These are phyloP conservation scores for Alosa sapidissima DNA, from an alignment of 2,797 vertebrate genomes.

Conservation along the genomic window DNA sequence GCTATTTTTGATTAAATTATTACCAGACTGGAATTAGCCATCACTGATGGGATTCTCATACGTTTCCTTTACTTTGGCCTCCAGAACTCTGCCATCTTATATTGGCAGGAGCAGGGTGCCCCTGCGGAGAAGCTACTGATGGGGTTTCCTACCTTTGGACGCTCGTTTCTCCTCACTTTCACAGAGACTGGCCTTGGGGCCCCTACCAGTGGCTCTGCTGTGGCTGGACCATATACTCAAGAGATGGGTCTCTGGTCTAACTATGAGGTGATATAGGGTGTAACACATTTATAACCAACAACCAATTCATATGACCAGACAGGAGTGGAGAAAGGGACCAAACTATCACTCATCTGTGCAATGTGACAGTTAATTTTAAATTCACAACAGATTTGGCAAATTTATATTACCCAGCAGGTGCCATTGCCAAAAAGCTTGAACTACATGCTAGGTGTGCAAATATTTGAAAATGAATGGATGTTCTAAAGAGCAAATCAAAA, in stretches of 20 bases:
- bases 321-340: too few species aligned
- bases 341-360: too few species aligned
- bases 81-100: slow-evolving; percentile 78
- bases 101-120: slow-evolving; percentile 71
- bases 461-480: too few species aligned
- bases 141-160: slow-evolving; percentile 71
- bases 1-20: neutral
- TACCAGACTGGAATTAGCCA: neutral
- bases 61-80: slow-evolving; percentile 24
- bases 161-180: slow-evolving; percentile 65
- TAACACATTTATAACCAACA: neutral
- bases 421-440: too few species aligned
- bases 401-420: too few species aligned
- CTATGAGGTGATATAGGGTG: slow-evolving; percentile 72
- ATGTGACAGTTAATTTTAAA: too few species aligned
- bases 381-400: too few species aligned
- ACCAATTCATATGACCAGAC: neutral
- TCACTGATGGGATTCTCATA: neutral
- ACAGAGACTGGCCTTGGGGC: slow-evolving; percentile 57
- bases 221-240: slow-evolving; percentile 73
- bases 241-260: slow-evolving; percentile 77
- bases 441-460: too few species aligned
- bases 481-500: too few species aligned
- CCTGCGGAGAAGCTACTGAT: slow-evolving; percentile 73
- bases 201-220: slow-evolving; percentile 62